Conservation (phyloP, 1,140 invertebrate genomes). For the Stratiolaelaps scimitus region DNA sequence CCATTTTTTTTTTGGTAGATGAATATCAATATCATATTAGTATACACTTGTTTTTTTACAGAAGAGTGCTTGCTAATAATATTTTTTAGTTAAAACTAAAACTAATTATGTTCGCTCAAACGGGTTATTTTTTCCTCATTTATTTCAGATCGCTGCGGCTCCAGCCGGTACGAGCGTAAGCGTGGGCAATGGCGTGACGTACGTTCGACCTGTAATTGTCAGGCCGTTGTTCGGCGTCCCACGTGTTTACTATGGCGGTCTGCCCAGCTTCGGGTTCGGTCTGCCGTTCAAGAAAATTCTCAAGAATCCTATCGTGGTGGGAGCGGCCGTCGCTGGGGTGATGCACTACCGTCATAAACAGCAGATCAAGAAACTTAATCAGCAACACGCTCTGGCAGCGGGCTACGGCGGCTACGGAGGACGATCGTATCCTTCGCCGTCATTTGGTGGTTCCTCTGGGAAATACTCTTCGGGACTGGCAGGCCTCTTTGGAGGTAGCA, state of each 20-base stretch:
- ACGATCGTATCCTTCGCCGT: not conserved
- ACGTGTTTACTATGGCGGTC: constrained; percentile 15
- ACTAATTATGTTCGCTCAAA: too few species aligned
- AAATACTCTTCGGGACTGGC: constrained; percentile 13
- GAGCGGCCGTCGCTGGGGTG: constrained; percentile 22
- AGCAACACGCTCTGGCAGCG: not conserved
- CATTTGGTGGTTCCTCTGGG: not conserved
- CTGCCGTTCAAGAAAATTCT: constrained; percentile 20
- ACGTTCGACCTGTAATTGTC: not conserved
- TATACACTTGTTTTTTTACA: too few species aligned
- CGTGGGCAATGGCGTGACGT: not conserved
- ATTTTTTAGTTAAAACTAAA: too few species aligned
- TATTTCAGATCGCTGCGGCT: constrained; percentile 4
- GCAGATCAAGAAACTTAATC: constrained; percentile 21
- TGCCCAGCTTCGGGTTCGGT: constrained; percentile 15
- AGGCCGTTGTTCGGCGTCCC: constrained; percentile 14
- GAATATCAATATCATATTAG: too few species aligned
- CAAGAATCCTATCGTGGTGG: constrained; percentile 14
- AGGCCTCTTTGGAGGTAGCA: not conserved
- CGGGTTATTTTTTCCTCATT: not conserved
- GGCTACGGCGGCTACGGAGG: not conserved
- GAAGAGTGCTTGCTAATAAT: too few species aligned
- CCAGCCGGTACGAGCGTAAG: not conserved
- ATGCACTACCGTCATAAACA: constrained; percentile 27
- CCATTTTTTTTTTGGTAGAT: too few species aligned